Conservation (phyloP, 2,888 invertebrate species). For the Napeogenes inachia region DNA sequence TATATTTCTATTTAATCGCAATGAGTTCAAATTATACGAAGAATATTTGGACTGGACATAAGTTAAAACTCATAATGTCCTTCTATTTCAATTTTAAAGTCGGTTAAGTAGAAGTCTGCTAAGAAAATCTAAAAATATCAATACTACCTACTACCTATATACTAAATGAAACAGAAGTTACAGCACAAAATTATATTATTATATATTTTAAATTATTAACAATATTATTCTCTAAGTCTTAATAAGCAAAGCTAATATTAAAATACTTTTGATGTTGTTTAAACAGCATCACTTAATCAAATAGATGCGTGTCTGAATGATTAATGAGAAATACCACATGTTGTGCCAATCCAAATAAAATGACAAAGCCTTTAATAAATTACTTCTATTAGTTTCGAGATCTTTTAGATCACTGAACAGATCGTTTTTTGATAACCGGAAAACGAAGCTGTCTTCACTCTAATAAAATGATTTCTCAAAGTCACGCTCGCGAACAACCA, state of each 20-base stretch:
- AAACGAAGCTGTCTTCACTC: constrained; percentile 66
- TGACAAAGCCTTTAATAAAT: constrained; percentile 19
- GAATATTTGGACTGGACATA: too few species aligned
- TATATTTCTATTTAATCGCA: too few species aligned
- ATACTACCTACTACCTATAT: too few species aligned
- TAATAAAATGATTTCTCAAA: constrained; percentile 57
- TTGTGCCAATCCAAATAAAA: constrained; percentile 20
- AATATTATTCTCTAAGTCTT: not conserved
- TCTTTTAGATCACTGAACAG: constrained; percentile 37
- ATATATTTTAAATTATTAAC: not conserved
- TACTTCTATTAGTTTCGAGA: constrained; percentile 24
- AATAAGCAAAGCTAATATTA: not conserved
- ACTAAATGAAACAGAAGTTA: too few species aligned
- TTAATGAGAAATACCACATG: constrained; percentile 14
- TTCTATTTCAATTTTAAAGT: too few species aligned
- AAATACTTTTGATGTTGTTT: not conserved
- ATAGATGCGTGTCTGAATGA: constrained; percentile 10
- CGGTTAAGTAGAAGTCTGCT: too few species aligned
- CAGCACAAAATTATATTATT: too few species aligned
- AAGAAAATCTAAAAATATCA: too few species aligned
- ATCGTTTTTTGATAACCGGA: constrained; percentile 70
- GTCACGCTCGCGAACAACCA: constrained; percentile 42
- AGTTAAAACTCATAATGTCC: too few species aligned
- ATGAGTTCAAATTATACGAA: too few species aligned
- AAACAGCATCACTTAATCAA: constrained; percentile 1